Evolutionary conservation across 2,113 vertebrate genomes (phyloP), one percentile per base, ranked within the genome.

Genomic region (Sinocyclocheilus rhinocerous): DNA sequence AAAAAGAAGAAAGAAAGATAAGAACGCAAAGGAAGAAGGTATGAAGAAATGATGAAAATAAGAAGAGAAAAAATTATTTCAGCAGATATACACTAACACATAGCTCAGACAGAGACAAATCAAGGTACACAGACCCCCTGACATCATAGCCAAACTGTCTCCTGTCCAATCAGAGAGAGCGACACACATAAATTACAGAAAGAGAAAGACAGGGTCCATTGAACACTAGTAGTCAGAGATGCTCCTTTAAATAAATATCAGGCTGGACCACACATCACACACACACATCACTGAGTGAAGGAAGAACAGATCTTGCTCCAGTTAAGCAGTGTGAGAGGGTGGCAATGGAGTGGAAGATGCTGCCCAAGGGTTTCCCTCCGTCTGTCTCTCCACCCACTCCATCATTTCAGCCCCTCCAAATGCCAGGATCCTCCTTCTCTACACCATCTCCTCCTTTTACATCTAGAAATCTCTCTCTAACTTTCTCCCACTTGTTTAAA

Each of bases 351-450:
- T 57, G 48, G 63, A 76, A 86, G 78, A 86, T 76, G 57, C 79
- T 65, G 70, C 79, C 57, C 85, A 61, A 50, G 79, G 85, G 76
- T 72, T 55, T 63, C 85, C 65, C 85, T 86, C 77, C 10, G 45
- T 52, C 83, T 84, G 77, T 80, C 55, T 39, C 78, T 77, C 72
- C 33, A 87, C 73, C 87, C 61, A 24, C n/a, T 84, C 45, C 65
- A 87, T 84, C 18, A 88, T 85, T 42, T 84, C 50, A 65, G 39
- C 79, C 48, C 61, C 33, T 59, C 50, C 4, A 61, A 42, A 78
- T 16, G 61, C 65, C 24, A 84, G 29, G 81, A 59, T 91, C 89
- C 87, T 85, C 67, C 33, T 90, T 89, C 86, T 81, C 16, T 81
- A 84, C 88, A 83, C 89, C 87, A 85, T 88, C 29, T 89, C 24